phyloP scores from a whole-genome alignment of 2,797 vertebrate genomes.

The Lepilemur ruficaudatus region DNA sequence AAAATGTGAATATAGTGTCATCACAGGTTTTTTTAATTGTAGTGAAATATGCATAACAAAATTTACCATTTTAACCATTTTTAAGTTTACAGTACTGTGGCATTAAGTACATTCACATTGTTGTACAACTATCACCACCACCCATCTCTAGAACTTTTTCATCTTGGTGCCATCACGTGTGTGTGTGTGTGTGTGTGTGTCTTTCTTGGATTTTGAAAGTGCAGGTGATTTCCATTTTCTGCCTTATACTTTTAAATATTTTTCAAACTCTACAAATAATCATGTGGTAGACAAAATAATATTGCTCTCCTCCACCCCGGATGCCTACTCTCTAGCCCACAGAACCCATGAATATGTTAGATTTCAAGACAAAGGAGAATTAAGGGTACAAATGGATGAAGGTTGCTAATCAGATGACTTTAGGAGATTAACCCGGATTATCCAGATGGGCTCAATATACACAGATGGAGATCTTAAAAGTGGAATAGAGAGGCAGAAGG shows the following conservation, averaged over 20 bases:
- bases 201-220: background rate
- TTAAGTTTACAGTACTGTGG: background rate
- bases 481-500: background rate
- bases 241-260: background rate
- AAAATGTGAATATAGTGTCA: background rate
- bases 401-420: background rate
- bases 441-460: background rate
- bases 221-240: background rate
- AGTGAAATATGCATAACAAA: background rate
- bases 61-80: background rate
- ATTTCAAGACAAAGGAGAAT: background rate
- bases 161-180: background rate
- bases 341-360: background rate
- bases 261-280: background rate
- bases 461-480: background rate
- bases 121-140: background rate
- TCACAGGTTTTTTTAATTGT: background rate
- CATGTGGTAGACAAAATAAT: background rate
- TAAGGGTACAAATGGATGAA: background rate
- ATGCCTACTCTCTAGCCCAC: background rate
- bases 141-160: background rate
- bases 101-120: background rate
- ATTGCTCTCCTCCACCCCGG: background rate
- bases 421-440: background rate
- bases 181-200: background rate